phyloP scores from a whole-genome alignment of 2,888 invertebrate species.

The Cenopis cana region DNA sequence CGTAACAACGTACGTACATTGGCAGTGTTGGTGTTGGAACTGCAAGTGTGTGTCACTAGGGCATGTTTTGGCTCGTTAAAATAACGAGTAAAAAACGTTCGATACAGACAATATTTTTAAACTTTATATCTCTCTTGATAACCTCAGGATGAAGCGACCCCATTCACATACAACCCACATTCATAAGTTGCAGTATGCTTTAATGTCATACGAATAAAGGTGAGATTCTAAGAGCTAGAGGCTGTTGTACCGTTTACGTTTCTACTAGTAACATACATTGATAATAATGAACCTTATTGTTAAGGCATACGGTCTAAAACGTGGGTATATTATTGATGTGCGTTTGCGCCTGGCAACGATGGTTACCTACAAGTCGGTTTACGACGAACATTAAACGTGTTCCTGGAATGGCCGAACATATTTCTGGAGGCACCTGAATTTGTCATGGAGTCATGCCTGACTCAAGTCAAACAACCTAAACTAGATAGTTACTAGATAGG shows the following conservation, averaged over 20 bases:
- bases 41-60: constrained; percentile 7
- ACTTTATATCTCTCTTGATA: constrained; percentile 65
- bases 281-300: background rate
- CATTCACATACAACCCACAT: constrained; percentile 46
- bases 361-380: constrained; percentile 23
- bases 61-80: constrained; percentile 14
- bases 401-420: constrained; percentile 15
- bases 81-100: constrained; percentile 7
- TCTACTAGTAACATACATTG: background rate
- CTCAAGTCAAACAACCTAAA: constrained; percentile 1
- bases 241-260: background rate
- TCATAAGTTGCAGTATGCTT: background rate
- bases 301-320: background rate
- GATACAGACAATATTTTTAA: constrained; percentile 65
- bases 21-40: too few species aligned
- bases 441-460: background rate
- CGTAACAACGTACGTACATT: too few species aligned
- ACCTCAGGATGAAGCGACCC: constrained; percentile 55
- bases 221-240: background rate
- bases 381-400: constrained; percentile 43
- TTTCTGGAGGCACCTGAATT: constrained; percentile 24
- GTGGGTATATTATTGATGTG: background rate
- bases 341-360: constrained; percentile 9
- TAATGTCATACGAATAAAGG: background rate
- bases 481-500: background rate